Evolutionary conservation across 2,113 vertebrate genomes (phyloP), one percentile per base, ranked within the genome.

Genomic region (Acrocephalus arundinaceus): DNA sequence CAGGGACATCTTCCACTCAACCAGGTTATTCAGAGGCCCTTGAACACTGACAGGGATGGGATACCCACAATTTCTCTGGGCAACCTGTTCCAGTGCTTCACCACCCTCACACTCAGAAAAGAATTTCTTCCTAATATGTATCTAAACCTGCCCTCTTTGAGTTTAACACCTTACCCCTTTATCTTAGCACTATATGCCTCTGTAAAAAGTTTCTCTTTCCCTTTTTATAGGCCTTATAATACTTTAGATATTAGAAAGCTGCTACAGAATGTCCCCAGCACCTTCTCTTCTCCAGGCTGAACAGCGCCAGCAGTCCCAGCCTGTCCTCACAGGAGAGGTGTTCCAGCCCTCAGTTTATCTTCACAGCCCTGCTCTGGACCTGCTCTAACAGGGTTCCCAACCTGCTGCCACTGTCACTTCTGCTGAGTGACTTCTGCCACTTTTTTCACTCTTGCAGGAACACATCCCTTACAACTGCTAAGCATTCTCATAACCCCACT

Each of bases 371-470:
- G 13, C 51, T 39, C 45, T 58, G 65, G 19, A 51, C 15, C 9
- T 0, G 0, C 10, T 45, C 22, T 23, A 21, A 25, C 6, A 5
- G 31, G 15, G 14, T 63, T 84, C 37, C 31, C 1, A 9, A 10
- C 16, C 27, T 80, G 66, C 41, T 62, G 14, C 45, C 4, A 0
- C 5, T 89, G 81, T 55, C 66, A 35, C 35, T 81, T 71, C 17
- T 77, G 31, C 58, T 37, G 66, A 49, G 15, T 33, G 41, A 16
- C 54, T 82, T 76, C 52, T 49, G 57, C 14, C 30, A 63, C 35
- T 10, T 54, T 72, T 41, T 57, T 63, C 46, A 5, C 9, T 48
- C 54, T 33, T 41, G 28, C 24, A 77, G 41, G 28, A 54, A 3
- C 20, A 7, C 1, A 0, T 5, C 9, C 33, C 46, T 87, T 23